A percentile compares a stretch with the other conserved stretches of the same genome.
Evolutionary conservation across 2,888 invertebrate species (phyloP).

Genomic region (Resseliella maxima): DNA sequence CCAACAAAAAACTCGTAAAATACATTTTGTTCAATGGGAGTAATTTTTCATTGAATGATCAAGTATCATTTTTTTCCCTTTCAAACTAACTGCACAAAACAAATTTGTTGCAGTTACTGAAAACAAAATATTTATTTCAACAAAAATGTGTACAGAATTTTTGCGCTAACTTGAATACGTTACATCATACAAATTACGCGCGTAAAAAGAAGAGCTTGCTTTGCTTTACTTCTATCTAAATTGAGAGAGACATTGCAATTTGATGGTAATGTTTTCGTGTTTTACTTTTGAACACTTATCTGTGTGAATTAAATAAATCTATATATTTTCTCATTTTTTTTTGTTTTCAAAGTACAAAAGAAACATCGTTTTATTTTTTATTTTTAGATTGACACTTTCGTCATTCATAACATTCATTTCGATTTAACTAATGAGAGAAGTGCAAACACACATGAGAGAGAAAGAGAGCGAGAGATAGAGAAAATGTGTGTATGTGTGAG

Average conservation of each 20-base stretch:
- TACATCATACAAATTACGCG: too few relatives aligned
- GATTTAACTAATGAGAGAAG: neutral
- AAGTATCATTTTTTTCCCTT: too few relatives aligned
- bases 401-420: conserved; percentile 32
- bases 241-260: neutral
- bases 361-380: conserved; percentile 35
- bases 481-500: too few relatives aligned
- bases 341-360: conserved; percentile 28
- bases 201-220: too few relatives aligned
- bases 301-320: neutral
- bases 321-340: neutral
- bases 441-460: neutral
- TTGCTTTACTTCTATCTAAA: neutral
- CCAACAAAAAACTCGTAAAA: too few relatives aligned
- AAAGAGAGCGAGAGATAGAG: neutral
- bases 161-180: too few relatives aligned
- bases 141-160: too few relatives aligned
- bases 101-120: too few relatives aligned
- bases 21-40: too few relatives aligned
- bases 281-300: neutral
- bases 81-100: too few relatives aligned
- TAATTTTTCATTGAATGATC: too few relatives aligned
- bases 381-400: conserved; percentile 46
- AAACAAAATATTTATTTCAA: too few relatives aligned
- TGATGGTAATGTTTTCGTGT: conserved; percentile 2